phyloP scores from a whole-genome alignment of 1,140 invertebrate genomes.

The Megathymus violae region DNA sequence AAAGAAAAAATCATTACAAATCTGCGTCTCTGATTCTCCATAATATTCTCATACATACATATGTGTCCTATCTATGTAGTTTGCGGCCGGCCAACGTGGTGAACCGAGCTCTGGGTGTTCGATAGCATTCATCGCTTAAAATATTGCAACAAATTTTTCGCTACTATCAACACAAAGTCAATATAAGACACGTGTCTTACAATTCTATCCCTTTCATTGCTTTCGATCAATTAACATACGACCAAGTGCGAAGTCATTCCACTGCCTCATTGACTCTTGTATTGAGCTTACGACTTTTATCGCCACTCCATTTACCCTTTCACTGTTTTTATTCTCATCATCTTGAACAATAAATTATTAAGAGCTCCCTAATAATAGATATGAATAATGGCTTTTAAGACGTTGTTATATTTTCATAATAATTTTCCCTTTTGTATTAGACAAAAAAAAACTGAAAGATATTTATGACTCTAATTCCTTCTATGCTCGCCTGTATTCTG shows the following conservation, averaged over 20 bases:
- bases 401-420: not conserved
- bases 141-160: no score
- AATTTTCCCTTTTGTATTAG: not conserved
- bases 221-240: slow-evolving; percentile 33
- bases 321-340: slow-evolving; percentile 21
- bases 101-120: no score
- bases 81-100: no score
- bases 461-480: no score
- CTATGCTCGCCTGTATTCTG: no score
- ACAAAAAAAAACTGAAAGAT: no score
- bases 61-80: no score
- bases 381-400: slow-evolving; percentile 12
- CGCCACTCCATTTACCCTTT: slow-evolving; percentile 25
- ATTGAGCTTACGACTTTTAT: slow-evolving; percentile 28
- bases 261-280: slow-evolving; percentile 23
- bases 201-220: slow-evolving; percentile 32
- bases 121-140: no score
- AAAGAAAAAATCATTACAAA: no score
- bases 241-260: slow-evolving; percentile 29
- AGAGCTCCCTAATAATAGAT: not conserved
- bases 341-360: slow-evolving; percentile 8
- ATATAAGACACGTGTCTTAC: slow-evolving; percentile 14
- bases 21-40: no score
- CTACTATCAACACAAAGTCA: no score
- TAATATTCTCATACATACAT: no score